Base-by-base conservation (phyloP, 53 echinoderm and acorn worm species). In the Holothuria leucospilota region DNA sequence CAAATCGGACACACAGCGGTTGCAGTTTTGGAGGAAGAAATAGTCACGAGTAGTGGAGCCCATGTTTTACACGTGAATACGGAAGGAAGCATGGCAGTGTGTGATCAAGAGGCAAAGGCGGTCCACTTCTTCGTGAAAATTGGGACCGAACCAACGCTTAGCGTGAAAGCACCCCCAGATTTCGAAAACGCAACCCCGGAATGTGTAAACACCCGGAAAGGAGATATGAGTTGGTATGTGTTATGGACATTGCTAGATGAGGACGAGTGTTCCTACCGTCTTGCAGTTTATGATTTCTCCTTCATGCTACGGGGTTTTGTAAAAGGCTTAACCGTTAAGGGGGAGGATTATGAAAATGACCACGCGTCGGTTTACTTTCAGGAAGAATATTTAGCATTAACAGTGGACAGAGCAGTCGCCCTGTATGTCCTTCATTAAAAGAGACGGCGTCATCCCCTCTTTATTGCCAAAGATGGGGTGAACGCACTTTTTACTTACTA, bases 51-150 rank as follows among this genome's bases (percentile, higher is more conserved):
- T 39, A 38, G 39, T 10, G 20, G 40, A 39, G 16, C 70, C 30
- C 70, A 70, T 18, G 41, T 34, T 16, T n/a, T 70, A n/a, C 70
- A 70, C 70, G 70, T 70, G n/a, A 28, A 41, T 30, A 6, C 41
- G 4, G 70, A 70, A 10, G 70, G 70, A 8, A 70, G 40, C 30
- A 70, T 70, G 70, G 70, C 70, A 7, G 0, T 70, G 2, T 70
- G 70, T 70, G 70, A 70, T 39, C 30, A 34, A 2, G 34, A 21
- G 38, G 41, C 38, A 38, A 28, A 30, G 1, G 40, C 16, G 7
- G 41, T 70, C 9, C 30, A 8, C 8, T 70, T 70, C 34, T 70
- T 39, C 10, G 6, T 10, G 14, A 39, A 38, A 10, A 28, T 70
- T 28, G 30, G 30, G 20, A 8, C 29, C 8, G 29, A 20, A 0